phyloP scores from a whole-genome alignment of 92 coral and sea anemone species.

The Phenganax stokvisi region DNA sequence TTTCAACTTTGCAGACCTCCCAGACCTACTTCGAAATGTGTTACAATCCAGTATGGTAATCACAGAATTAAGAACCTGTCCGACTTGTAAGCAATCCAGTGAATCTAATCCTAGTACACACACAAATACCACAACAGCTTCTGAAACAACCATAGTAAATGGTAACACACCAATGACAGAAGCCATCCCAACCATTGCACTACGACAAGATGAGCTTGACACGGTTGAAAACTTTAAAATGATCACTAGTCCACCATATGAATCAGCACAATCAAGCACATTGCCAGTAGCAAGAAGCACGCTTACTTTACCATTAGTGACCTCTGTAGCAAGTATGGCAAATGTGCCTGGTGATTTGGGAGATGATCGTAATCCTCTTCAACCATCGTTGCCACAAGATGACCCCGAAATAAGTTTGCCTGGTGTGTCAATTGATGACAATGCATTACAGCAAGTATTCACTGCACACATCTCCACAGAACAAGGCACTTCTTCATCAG shows the following conservation, averaged over 20 bases:
- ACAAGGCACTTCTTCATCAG: neutral
- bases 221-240: no score
- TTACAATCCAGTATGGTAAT: slow-evolving; percentile 18
- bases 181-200: neutral
- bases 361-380: neutral
- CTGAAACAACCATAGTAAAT: neutral
- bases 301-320: neutral
- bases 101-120: neutral
- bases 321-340: neutral
- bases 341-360: neutral
- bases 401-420: neutral
- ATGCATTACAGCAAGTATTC: neutral
- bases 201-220: no score
- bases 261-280: no score
- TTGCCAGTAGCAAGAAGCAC: no score
- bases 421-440: neutral
- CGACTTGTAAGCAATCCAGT: slow-evolving; percentile 5
- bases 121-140: neutral
- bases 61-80: slow-evolving; percentile 12
- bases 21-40: slow-evolving; percentile 9
- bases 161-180: neutral
- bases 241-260: no score
- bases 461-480: no score
- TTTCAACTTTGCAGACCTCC: neutral
- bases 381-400: slow-evolving; percentile 1